Base-by-base conservation (phyloP, 2,797 vertebrate species). In the Leptatherina wallacei region DNA sequence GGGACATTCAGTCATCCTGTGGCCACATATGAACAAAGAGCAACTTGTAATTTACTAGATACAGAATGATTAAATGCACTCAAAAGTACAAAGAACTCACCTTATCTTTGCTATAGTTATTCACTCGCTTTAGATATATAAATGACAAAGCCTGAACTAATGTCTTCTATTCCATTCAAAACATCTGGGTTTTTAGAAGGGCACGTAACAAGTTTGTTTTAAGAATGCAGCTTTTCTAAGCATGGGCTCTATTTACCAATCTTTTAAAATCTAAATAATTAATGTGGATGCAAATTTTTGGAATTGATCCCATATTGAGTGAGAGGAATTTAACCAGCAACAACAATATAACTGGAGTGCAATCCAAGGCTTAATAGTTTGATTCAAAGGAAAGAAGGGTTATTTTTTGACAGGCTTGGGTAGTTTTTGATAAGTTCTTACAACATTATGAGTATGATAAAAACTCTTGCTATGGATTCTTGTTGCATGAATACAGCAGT, bases 1-100 rank as follows among this genome's bases (percentile, higher is more conserved):
- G 40, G 71, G 65, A 77, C 73, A 88, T 84, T 80, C 64, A 75
- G 7, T n/a, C n/a, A 69, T 85, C 65, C 70, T 70, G 52, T 75
- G 69, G 79, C 64, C 62, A 81, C 69, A 78, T 55, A 61, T 18
- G 56, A 36, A 79, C 49, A 71, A 69, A 66, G 32, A 84, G 63
- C 72, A 79, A 68, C 38, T 54, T 2, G 9, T 38, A 59, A 18
- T 60, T 68, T 9, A 33, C 82, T 81, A 60, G 58, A 59, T 77
- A 71, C 4, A 47, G 69, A 38, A 54, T 35, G 49, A 52, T 74
- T 69, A 69, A 80, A 79, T 74, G 29, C 55, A 61, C 33, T 60
- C 2, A 27, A 60, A 63, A 65, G 73, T 56, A 42, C 49, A 75
- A 66, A 77, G 74, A 80, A 63, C 20, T 63, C 60, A 57, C 33